Evolutionary conservation across 2,888 invertebrate species (phyloP), one percentile per base, ranked within the genome.

Genomic region (Candidula unifasciata): DNA sequence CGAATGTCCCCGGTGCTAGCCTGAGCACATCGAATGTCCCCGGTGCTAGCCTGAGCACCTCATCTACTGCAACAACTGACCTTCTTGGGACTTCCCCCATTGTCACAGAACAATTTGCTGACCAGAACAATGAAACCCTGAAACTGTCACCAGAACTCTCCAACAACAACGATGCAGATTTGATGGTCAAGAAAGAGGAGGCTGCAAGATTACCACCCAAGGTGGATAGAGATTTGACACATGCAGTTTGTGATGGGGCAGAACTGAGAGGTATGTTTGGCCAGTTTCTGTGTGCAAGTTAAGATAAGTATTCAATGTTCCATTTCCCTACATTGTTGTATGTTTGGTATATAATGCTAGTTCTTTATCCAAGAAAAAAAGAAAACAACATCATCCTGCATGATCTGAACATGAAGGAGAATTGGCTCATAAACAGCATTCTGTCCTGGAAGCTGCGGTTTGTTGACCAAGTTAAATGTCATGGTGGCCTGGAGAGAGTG

Each of bases 261-360:
- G 73, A 35, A 13, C 54, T 13, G 30, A 80, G 60, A 57, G 68
- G 83, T 80, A 79, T n/a, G 73, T 52, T 6, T 73, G 13, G 16
- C 2, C 30, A 10, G 10, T 13, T 54, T 10, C 10, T 24, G 60
- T 60, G 60, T 60, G n/a, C n/a, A n/a, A n/a, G n/a, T n/a, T n/a
- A n/a, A n/a, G n/a, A n/a, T n/a, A n/a, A n/a, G n/a, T n/a, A n/a
- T n/a, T n/a, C n/a, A n/a, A n/a, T n/a, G n/a, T n/a, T n/a, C n/a
- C n/a, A n/a, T n/a, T n/a, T n/a, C n/a, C n/a, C n/a, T n/a, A n/a
- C n/a, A n/a, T n/a, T n/a, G n/a, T n/a, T n/a, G n/a, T n/a, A n/a
- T n/a, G n/a, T n/a, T n/a, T n/a, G n/a, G n/a, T n/a, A n/a, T n/a
- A n/a, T n/a, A n/a, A n/a, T n/a, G n/a, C n/a, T n/a, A n/a, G n/a